Percentiles rank a stretch among this genome's conserved stretches.
Evolutionary conservation across 1,140 invertebrate species (phyloP).

Genomic region (Hormaphis cornu): DNA sequence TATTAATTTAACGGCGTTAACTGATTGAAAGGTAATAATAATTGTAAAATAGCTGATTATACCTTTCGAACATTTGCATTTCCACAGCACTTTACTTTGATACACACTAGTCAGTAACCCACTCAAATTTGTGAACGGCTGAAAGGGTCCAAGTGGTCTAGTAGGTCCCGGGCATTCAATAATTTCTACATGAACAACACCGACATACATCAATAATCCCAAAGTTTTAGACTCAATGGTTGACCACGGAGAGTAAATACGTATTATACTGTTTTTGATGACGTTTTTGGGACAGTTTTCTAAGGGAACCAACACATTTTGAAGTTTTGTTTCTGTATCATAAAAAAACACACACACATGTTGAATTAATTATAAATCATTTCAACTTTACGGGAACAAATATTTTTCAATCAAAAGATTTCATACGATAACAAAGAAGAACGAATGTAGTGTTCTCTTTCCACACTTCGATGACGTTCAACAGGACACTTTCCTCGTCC

Average conservation of each 20-base stretch:
- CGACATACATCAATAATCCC: neutral
- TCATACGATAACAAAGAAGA: neutral
- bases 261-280: conserved; percentile 7
- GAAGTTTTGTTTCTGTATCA: neutral
- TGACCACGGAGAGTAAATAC: conserved; percentile 6
- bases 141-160: neutral
- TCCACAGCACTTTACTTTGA: conserved; percentile 5
- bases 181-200: neutral
- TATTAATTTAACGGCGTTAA: no score
- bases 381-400: neutral
- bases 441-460: neutral
- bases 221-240: neutral
- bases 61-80: conserved; percentile 17
- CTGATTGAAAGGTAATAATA: no score
- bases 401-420: neutral
- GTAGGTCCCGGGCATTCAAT: neutral
- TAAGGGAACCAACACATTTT: neutral
- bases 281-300: neutral
- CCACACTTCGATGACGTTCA: conserved; percentile 3
- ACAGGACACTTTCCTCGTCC: neutral
- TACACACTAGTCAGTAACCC: neutral
- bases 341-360: neutral
- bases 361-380: neutral
- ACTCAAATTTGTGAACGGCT: neutral
- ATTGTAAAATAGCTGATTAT: neutral